These are phyloP conservation scores for Hyposmocoma kahamanoa DNA, from an alignment of 1,140 invertebrate genomes.

Conservation along the genomic window DNA sequence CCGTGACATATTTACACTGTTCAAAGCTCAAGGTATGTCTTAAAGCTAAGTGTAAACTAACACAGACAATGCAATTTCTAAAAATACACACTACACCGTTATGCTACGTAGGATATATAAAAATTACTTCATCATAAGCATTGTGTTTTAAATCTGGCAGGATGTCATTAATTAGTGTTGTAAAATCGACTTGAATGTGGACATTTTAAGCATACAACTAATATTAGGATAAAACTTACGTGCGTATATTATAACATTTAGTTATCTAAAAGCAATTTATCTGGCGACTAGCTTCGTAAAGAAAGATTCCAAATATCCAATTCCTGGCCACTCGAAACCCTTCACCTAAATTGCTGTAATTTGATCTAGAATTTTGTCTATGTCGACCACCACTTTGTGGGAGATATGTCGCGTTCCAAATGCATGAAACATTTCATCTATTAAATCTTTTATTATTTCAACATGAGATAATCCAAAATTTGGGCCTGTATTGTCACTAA, in stretches of 20 bases:
- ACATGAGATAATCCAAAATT: slow-evolving; percentile 54
- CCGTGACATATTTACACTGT: slow-evolving; percentile 52
- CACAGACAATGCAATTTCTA: slow-evolving; percentile 70
- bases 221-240: slow-evolving; percentile 52
- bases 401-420: slow-evolving; percentile 60
- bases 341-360: not conserved
- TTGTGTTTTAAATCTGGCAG: slow-evolving; percentile 68
- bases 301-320: slow-evolving; percentile 69
- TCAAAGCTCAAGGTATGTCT: slow-evolving; percentile 67
- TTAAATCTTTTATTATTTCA: slow-evolving; percentile 59
- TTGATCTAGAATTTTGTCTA: slow-evolving; percentile 49
- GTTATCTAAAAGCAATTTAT: slow-evolving; percentile 63
- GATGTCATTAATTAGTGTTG: slow-evolving; percentile 60
- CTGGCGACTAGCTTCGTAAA: slow-evolving; percentile 64
- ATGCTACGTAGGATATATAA: slow-evolving; percentile 68
- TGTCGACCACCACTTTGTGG: slow-evolving; percentile 62
- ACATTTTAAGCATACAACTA: slow-evolving; percentile 69
- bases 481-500: slow-evolving; percentile 56
- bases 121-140: slow-evolving; percentile 70
- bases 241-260: slow-evolving; percentile 65
- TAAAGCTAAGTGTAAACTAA: slow-evolving; percentile 58
- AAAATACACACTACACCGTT: slow-evolving; percentile 68
- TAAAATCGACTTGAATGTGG: slow-evolving; percentile 71
- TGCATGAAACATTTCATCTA: slow-evolving; percentile 55
- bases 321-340: slow-evolving; percentile 8